Base-by-base conservation (phyloP, 2,888 invertebrate species). In the Teleiodes luculella region DNA sequence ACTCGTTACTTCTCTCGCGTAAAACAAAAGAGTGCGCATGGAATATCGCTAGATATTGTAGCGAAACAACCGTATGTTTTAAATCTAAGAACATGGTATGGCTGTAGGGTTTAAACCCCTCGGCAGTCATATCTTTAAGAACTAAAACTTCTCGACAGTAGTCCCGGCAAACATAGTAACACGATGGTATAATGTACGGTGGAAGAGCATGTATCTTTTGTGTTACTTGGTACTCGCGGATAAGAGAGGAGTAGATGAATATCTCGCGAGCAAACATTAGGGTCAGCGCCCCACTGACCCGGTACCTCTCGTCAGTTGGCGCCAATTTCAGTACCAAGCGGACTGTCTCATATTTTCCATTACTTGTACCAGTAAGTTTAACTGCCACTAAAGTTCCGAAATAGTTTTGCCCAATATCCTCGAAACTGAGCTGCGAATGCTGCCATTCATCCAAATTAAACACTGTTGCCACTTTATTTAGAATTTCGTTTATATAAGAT, bases 211-310 rank as follows among this genome's bases (percentile, higher is more conserved):
- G 41, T n/a, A 53, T 48, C 46, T 59, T 43, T 56, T 78, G 82
- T 20, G 83, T 49, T 48, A 74, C 63, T 35, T 57, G 33, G 58
- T 81, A 87, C 51, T 66, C 69, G 33, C 63, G 57, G 1, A 87
- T 63, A 41, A 89, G 52, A 37, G 68, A 62, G 1, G 76, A 66
- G 56, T 89, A 89, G 35, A 83, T 69, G 65, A 70, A 88, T 31
- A 85, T 78, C 72, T 89, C 88, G 58, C 78, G 70, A 1, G 64
- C 67, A 62, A 87, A 89, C 70, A 87, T 75, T 6, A 65, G 35
- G 5, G 84, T 82, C 1, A 88, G 63, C 2, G 88, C 87, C 0
- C 85, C 87, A 37, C 86, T 87, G 1, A 86, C 72, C 37, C 87
- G 73, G 58, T 72, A 87, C 56, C 73, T 70, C 56, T 85, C 83